Evolutionary conservation across 2,797 vertebrate genomes (phyloP).

Genomic region (Prunella strophiata): DNA sequence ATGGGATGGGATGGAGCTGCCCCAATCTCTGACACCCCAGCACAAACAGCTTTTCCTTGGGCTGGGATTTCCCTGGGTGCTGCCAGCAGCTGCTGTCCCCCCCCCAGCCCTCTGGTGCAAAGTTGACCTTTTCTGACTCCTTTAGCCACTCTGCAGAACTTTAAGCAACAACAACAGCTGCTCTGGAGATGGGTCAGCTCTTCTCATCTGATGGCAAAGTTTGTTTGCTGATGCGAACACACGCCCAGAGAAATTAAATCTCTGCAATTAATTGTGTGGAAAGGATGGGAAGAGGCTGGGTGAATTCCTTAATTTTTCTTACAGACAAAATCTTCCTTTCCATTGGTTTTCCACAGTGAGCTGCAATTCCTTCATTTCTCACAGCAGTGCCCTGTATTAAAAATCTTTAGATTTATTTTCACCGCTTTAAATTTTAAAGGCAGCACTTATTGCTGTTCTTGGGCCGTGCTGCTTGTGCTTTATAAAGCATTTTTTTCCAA

Average conservation of each 20-base stretch:
- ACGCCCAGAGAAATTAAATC: background rate
- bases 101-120: background rate
- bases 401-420: background rate
- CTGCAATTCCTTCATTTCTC: background rate
- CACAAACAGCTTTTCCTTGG: accelerated
- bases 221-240: background rate
- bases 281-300: background rate
- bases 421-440: background rate
- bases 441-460: background rate
- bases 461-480: background rate
- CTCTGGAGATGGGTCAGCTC: background rate
- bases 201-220: background rate
- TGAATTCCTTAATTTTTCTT: background rate
- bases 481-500: background rate
- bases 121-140: background rate
- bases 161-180: background rate
- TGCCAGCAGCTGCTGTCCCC: background rate
- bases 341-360: background rate
- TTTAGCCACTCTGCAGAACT: background rate
- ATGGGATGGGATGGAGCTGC: background rate
- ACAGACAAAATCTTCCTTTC: background rate
- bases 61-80: background rate
- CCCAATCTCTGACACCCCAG: accelerated
- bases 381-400: background rate
- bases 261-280: background rate